These are phyloP conservation scores for Bolinopsis microptera DNA, from an alignment of 37 sponge, comb jelly and placozoan genomes.

Conservation along the genomic window DNA sequence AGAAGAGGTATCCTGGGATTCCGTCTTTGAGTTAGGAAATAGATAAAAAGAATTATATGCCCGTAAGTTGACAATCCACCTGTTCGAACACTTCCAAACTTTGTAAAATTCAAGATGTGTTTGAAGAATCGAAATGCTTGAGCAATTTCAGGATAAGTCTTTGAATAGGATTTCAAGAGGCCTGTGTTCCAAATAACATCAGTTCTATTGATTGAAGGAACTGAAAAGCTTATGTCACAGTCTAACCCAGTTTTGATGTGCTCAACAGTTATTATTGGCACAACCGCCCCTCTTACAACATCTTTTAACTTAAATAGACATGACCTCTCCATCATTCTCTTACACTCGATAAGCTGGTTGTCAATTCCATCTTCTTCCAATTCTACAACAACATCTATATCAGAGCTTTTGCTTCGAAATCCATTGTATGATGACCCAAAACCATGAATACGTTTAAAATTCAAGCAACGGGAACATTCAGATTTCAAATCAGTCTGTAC, in stretches of 20 bases:
- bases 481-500: not conserved
- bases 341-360: not conserved
- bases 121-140: conserved; percentile 11
- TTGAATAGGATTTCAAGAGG: conserved; percentile 11
- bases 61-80: conserved; percentile 32
- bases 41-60: conserved; percentile 5
- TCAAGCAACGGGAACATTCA: not conserved
- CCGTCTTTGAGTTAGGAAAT: conserved; percentile 14
- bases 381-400: conserved; percentile 17
- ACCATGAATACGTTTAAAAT: not conserved
- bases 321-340: not conserved
- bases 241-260: not conserved
- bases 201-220: not conserved
- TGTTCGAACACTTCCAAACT: conserved; percentile 7
- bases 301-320: not conserved
- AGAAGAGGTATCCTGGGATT: not conserved
- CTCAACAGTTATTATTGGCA: conserved; percentile 26
- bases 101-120: not conserved
- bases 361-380: conserved; percentile 29
- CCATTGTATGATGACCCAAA: conserved; percentile 53
- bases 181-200: conserved; percentile 5
- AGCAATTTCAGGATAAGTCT: not conserved
- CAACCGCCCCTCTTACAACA: not conserved
- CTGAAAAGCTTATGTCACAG: conserved; percentile 51
- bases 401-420: not conserved